Evolutionary conservation across 2,888 invertebrate genomes (phyloP), one percentile per base, ranked within the genome.

Genomic region (Macrosoma leucophasiata): DNA sequence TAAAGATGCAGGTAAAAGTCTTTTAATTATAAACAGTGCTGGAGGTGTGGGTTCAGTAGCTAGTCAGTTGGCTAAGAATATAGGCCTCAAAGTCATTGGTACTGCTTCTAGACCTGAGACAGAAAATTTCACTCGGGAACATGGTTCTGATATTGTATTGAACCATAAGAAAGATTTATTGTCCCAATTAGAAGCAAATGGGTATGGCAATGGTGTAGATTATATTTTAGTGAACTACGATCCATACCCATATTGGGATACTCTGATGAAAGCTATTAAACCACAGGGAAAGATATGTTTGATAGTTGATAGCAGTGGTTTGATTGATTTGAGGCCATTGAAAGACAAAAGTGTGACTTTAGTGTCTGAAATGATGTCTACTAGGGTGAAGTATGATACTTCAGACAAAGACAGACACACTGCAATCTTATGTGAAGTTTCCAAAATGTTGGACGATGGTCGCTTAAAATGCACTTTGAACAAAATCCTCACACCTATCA

Each of bases 21-120:
- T 82, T 5, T 50, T 81, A 27, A 62, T 82, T 13, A 71, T 82
- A 23, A 82, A 81, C 34, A 82, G 81, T 42, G 74, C 69, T 2
- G 82, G 81, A 1, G 82, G 82, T 13, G 81, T 81, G 0, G 82
- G 82, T 0, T 69, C 78, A 4, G 52, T 81, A 1, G 79, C 81
- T 5, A 62, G 73, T 10, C 82, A 82, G 41, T 38, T 81, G 5
- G 76, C 66, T 1, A 74, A 67, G 38, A 62, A 70, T 38, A 47
- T 72, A 8, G 78, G 77, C 1, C 54, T 82, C 0, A 69, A 56
- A 36, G 78, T 82, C 1, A 77, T 82, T 24, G 82, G 81, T 7
- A 82, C 82, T 3, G 78, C 73, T 3, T 77, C 82, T 3, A 56
- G 79, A 0, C 53, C 59, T 3, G 79, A 76, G 55, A 69, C 71